Evolutionary conservation across 1,140 invertebrate species (phyloP), one percentile per base, ranked within the genome.

Genomic region (Drosophila lini): DNA sequence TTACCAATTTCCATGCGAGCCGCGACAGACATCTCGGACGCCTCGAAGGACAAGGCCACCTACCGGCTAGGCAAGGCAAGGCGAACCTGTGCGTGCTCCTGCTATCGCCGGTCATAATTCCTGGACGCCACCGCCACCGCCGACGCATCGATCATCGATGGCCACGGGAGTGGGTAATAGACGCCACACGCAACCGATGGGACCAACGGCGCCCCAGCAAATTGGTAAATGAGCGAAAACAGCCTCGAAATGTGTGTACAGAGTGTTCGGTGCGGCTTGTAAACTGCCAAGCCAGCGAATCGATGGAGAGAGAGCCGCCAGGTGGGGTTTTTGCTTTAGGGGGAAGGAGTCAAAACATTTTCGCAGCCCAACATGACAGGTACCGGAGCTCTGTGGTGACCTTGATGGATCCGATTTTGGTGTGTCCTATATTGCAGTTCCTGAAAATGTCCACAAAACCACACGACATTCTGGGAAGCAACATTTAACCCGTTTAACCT

Each of bases 141-240:
- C 74, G 41, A 44, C 69, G 74, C 81, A 85, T 86, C 80, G 84
- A 86, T 86, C 83, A 86, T 79, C 65, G 61, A 68, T 79, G 47
- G 67, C 36, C 40, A 31, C 28, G 28, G 47, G 59, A 52, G 32
- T 74, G 45, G 64, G 41, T 62, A 78, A 61, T 50, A 73, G 60
- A 47, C 40, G 32, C 22, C 55, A 61, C 64, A 81, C 63, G 76
- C 67, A 71, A 55, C 55, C 52, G 38, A 15, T 28, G 50, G 11
- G 50, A 2, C 50, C 48, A 44, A 65, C 52, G 64, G 62, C 44
- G 40, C 25, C 65, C 11, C 67, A 71, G 70, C 61, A 85, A 85
- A 85, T 85, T 82, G 75, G 56, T 44, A 85, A 85, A 77, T 62
- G 71, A 61, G 65, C 52, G 67, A 47, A 59, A 71, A 71, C 67